Evolutionary conservation across 2,888 invertebrate genomes (phyloP).

Genomic region (Troides helena): DNA sequence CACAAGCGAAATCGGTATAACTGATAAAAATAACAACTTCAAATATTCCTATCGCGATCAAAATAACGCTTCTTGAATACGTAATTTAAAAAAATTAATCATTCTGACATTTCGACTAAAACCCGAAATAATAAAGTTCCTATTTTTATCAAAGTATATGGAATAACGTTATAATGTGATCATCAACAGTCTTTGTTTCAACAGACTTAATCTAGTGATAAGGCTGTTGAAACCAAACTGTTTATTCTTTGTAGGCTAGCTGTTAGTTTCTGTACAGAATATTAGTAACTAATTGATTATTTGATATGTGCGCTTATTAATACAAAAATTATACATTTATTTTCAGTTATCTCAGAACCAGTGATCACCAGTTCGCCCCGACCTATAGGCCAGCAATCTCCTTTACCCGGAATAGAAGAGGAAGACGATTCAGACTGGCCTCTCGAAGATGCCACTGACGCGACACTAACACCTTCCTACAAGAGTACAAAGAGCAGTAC

Average conservation of each 20-base stretch:
- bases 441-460: constrained; percentile 75
- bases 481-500: constrained; percentile 77
- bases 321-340: constrained; percentile 51
- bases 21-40: neutral
- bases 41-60: neutral
- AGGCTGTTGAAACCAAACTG: neutral
- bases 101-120: neutral
- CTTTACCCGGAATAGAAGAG: constrained; percentile 90
- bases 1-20: neutral
- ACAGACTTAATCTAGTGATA: neutral
- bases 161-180: no score
- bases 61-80: neutral
- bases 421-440: constrained; percentile 86
- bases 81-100: neutral
- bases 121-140: neutral
- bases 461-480: constrained; percentile 73
- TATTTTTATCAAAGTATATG: neutral
- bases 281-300: no score
- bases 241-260: neutral
- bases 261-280: no score
- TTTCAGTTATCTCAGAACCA: constrained; percentile 78
- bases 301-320: neutral
- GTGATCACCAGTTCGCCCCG: constrained; percentile 75
- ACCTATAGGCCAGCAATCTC: constrained; percentile 84
- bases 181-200: no score